Evolutionary conservation across 2,797 vertebrate genomes (phyloP).

Genomic region (Chelidonichthys spinosus): DNA sequence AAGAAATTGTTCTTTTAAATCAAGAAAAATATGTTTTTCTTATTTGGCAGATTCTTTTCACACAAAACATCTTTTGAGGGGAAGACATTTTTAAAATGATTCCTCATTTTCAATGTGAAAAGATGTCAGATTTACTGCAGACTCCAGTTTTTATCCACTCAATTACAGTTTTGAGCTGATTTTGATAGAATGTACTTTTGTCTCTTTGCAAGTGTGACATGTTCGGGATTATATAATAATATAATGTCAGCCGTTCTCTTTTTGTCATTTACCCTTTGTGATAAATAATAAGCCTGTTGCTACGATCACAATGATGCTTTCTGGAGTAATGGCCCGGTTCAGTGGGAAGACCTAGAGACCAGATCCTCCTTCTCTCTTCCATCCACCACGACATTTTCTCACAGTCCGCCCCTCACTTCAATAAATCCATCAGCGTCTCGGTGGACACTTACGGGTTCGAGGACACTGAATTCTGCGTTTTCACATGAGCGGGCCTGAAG

Average conservation of each 20-base stretch:
- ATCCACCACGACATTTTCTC: conserved; percentile 62
- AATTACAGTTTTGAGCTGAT: background rate
- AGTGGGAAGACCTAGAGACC: conserved; percentile 21
- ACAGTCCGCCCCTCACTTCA: conserved; percentile 54
- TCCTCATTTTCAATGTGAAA: background rate
- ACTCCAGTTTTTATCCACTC: background rate
- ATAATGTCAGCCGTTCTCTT: background rate
- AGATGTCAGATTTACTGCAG: background rate
- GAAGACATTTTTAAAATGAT: background rate
- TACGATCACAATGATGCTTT: conserved; percentile 19
- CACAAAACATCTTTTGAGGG: background rate
- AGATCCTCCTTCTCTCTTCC: conserved; percentile 54
- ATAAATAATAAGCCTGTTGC: background rate
- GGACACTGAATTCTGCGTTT: conserved; percentile 39
- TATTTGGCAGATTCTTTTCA: background rate
- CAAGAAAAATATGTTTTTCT: background rate
- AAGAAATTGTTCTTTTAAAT: background rate
- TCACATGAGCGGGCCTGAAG: conserved; percentile 55
- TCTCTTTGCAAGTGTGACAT: background rate
- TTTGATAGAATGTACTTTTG: background rate
- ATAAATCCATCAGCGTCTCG: conserved; percentile 64
- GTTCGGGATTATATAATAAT: conserved; percentile 15
- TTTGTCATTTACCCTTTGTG: background rate
- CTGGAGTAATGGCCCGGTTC: background rate
- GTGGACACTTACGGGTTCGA: conserved; percentile 40